These are phyloP conservation scores for Cercopithecus mona DNA, from an alignment of 2,113 vertebrate genomes.

Conservation along the genomic window DNA sequence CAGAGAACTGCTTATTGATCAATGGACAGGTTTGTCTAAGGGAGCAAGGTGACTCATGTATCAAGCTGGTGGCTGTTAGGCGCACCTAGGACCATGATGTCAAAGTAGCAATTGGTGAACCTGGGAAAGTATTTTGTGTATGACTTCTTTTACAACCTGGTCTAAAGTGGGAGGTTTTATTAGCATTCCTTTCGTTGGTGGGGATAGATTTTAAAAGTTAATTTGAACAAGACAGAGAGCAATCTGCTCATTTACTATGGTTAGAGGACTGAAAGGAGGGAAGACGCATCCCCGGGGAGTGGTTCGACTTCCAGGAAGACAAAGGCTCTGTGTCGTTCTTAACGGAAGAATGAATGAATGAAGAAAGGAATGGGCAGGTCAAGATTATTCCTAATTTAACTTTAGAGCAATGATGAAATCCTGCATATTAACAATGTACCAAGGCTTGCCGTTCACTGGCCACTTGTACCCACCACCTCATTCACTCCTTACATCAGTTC, in stretches of 20 bases:
- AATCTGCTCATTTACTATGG: fast-evolving
- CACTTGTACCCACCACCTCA: fast-evolving
- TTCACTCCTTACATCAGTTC: fast-evolving
- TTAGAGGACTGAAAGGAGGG: neutral
- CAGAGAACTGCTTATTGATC: fast-evolving
- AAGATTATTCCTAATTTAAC: neutral
- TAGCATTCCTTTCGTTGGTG: neutral
- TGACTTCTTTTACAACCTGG: neutral
- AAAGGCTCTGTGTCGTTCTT: fast-evolving
- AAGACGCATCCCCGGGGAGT: fast-evolving
- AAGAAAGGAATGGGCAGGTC: neutral
- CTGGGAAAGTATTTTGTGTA: too few species aligned
- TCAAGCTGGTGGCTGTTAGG: too few species aligned
- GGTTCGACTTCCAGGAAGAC: neutral
- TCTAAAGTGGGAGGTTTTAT: neutral
- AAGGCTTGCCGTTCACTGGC: fast-evolving
- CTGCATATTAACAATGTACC: fast-evolving
- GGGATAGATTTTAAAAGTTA: neutral
- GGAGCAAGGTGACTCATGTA: fast-evolving
- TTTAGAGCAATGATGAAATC: neutral
- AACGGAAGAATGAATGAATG: neutral
- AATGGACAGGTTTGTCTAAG: fast-evolving
- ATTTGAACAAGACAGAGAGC: neutral
- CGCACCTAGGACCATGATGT: fast-evolving
- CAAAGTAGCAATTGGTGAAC: fast-evolving